Conservation (phyloP, 1,140 invertebrate genomes). For the Diachasma alloeum region DNA sequence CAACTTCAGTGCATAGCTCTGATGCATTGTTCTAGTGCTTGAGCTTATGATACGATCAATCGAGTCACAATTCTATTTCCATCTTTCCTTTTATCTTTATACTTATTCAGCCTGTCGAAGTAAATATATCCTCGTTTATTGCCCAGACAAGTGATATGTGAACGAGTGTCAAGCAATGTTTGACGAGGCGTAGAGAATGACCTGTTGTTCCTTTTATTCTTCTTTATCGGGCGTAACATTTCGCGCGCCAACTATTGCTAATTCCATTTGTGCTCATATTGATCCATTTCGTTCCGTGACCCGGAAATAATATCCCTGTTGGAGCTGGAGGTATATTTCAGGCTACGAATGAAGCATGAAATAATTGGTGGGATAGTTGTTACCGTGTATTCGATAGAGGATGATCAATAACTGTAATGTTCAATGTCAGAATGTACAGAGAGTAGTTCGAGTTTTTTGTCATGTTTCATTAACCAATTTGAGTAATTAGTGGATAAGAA, state of each 20-base stretch:
- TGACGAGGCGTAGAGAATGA: not conserved
- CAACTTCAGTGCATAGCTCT: no score
- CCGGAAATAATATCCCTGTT: constrained; percentile 7
- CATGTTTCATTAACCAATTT: not conserved
- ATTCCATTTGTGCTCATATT: constrained; percentile 9
- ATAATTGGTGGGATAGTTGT: constrained; percentile 4
- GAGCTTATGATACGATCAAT: not conserved
- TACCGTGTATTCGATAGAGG: not conserved
- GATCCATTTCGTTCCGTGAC: constrained; percentile 11
- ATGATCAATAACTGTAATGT: not conserved
- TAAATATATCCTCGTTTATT: not conserved
- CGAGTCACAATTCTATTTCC: not conserved
- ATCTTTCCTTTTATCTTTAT: not conserved
- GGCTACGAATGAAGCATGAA: constrained; percentile 10
- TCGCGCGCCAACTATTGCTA: constrained; percentile 9
- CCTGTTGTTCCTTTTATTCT: not conserved
- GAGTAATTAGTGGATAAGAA: not conserved
- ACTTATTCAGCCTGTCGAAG: not conserved
- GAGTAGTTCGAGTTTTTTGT: not conserved
- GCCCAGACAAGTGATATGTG: not conserved
- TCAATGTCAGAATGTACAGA: not conserved
- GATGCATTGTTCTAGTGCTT: not conserved
- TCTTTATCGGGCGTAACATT: constrained; percentile 14
- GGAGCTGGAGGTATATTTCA: not conserved
- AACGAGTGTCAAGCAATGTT: constrained; percentile 1